These are phyloP conservation scores for Mythimna ferrago DNA, from an alignment of 2,888 invertebrate genomes.

Conservation along the genomic window DNA sequence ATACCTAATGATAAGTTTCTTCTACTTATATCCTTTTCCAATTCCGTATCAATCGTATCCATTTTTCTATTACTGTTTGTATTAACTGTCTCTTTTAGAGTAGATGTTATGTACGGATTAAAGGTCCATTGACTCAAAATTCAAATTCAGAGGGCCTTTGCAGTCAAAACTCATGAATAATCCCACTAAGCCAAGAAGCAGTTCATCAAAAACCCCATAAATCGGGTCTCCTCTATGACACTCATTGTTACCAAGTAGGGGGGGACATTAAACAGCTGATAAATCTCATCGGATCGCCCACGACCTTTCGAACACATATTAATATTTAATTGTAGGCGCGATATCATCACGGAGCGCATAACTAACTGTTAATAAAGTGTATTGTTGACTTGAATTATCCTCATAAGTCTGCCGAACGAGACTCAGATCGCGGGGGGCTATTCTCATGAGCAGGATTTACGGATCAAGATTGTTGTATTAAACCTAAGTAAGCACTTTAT, in stretches of 20 bases:
- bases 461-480: slow-evolving; percentile 48
- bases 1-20: background rate
- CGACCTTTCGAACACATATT: slow-evolving; percentile 85
- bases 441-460: slow-evolving; percentile 66
- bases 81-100: background rate
- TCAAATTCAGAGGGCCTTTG: background rate
- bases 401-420: slow-evolving; percentile 83
- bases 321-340: slow-evolving; percentile 89
- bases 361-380: slow-evolving; percentile 89
- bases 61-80: too few relatives aligned
- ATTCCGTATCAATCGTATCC: too few relatives aligned
- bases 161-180: background rate
- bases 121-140: slow-evolving; percentile 5
- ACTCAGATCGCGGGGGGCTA: slow-evolving; percentile 69
- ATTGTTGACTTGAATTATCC: slow-evolving; percentile 90
- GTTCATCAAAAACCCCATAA: slow-evolving; percentile 56
- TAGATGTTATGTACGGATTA: background rate
- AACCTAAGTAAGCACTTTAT: slow-evolving; percentile 48
- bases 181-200: slow-evolving; percentile 36
- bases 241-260: slow-evolving; percentile 72
- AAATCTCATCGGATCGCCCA: slow-evolving; percentile 81
- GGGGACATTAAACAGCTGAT: slow-evolving; percentile 71
- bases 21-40: too few relatives aligned
- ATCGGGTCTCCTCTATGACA: slow-evolving; percentile 55
- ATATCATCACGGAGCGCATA: slow-evolving; percentile 87